phyloP scores from a whole-genome alignment of 35 echinoderm and acorn worm species.

The Lytechinus pictus region DNA sequence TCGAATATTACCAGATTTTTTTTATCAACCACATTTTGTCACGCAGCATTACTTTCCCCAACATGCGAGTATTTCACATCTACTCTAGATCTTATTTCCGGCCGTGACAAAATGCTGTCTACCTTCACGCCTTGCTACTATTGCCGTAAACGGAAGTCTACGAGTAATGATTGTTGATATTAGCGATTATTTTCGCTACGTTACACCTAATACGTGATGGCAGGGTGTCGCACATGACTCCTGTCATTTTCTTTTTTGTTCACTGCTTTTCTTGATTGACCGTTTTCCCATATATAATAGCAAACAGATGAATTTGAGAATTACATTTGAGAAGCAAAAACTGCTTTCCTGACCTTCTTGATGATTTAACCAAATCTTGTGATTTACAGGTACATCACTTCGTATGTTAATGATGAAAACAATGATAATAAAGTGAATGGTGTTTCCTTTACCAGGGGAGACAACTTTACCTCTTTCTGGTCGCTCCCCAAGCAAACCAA shows the following conservation, averaged over 20 bases:
- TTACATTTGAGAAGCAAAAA: no score
- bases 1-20: no score
- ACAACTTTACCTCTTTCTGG: no score
- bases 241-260: background rate
- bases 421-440: no score
- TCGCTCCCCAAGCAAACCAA: no score
- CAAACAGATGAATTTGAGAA: background rate
- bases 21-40: no score
- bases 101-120: background rate
- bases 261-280: background rate
- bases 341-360: no score
- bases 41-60: no score
- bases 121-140: background rate
- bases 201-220: background rate
- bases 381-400: no score
- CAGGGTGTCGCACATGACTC: background rate
- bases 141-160: conserved; percentile 15
- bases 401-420: no score
- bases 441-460: no score
- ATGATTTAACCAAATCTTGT: no score
- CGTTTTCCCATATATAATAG: background rate
- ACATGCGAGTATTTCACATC: background rate
- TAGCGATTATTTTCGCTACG: background rate
- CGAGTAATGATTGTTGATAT: background rate
- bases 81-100: background rate